Evolutionary conservation across 1,140 invertebrate genomes (phyloP), one percentile per base, ranked within the genome.

Genomic region (Bombyx mandarina): DNA sequence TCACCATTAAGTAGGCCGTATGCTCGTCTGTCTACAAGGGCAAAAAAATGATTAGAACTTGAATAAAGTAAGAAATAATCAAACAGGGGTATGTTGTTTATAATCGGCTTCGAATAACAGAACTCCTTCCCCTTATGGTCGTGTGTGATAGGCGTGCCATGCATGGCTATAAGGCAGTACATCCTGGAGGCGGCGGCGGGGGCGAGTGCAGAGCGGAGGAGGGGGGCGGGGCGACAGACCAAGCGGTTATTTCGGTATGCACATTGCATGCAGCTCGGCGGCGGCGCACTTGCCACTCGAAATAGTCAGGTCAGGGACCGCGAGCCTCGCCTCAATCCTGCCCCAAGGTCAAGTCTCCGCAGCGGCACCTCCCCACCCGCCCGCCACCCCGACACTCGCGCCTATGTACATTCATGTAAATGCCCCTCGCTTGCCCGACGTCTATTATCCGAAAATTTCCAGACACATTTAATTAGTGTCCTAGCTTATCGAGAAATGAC

Each of bases 301-400:
- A 87, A 87, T 87, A 87, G 83, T 81, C 83, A 84, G 83, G 83
- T 87, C 83, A 87, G 82, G 80, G 83, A 87, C 83, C 83, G 83
- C 79, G 67, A 73, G 71, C 75, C 67, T 73, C 73, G 79, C 62
- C 73, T 77, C 80, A 75, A 83, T 82, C 83, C 82, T 86, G 72
- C 77, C 77, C 77, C 83, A 86, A 86, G 83, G 82, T 85, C 83
- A 86, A 85, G 81, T 74, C 72, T 77, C 64, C 65, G 65, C 67
- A 65, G 60, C 62, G 43, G 61, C 56, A 43, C 44, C 60, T 59
- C 63, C 60, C 60, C 68, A 64, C 67, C 49, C 61, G 60, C 63
- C 65, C 63, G 65, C 12, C 47, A 49, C 47, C 55, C 18, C 45
- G 43, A 54, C 47, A 50, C 47, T 43, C 57, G 51, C 54, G 52